Conservation (phyloP, 1,140 invertebrate species). For the Drosophila paulistorum region DNA sequence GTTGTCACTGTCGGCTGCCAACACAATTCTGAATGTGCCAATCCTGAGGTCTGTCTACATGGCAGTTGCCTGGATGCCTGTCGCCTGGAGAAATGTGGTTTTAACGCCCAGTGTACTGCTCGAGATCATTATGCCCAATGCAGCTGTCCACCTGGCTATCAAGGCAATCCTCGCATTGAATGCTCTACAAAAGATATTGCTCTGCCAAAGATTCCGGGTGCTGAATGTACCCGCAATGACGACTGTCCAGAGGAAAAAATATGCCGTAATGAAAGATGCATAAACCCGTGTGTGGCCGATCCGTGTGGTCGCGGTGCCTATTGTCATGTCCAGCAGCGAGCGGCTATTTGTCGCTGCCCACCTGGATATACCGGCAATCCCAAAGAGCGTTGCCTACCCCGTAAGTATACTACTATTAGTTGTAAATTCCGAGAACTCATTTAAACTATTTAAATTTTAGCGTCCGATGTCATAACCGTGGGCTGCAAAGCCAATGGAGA, state of each 20-base stretch:
- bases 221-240: conserved; percentile 90
- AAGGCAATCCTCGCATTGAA: conserved; percentile 92
- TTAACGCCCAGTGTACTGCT: conserved; percentile 92
- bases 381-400: conserved; percentile 88
- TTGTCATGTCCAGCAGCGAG: conserved; percentile 90
- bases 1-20: conserved; percentile 83
- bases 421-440: background rate
- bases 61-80: conserved; percentile 92
- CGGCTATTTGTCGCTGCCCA: conserved; percentile 91
- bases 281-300: conserved; percentile 89
- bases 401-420: conserved; percentile 85
- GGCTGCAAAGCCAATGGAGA: conserved; percentile 91
- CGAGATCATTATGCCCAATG: conserved; percentile 90
- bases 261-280: conserved; percentile 90
- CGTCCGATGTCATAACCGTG: conserved; percentile 85
- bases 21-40: conserved; percentile 89
- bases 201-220: conserved; percentile 83
- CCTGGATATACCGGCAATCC: conserved; percentile 90
- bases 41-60: conserved; percentile 88
- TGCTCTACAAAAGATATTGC: conserved; percentile 85
- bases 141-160: conserved; percentile 90
- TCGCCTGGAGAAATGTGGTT: conserved; percentile 89
- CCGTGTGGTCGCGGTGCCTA: conserved; percentile 90
- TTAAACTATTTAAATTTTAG: conserved; percentile 67
- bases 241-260: conserved; percentile 90